phyloP scores from a whole-genome alignment of 1,140 invertebrate genomes.

The Pissodes strobi region DNA sequence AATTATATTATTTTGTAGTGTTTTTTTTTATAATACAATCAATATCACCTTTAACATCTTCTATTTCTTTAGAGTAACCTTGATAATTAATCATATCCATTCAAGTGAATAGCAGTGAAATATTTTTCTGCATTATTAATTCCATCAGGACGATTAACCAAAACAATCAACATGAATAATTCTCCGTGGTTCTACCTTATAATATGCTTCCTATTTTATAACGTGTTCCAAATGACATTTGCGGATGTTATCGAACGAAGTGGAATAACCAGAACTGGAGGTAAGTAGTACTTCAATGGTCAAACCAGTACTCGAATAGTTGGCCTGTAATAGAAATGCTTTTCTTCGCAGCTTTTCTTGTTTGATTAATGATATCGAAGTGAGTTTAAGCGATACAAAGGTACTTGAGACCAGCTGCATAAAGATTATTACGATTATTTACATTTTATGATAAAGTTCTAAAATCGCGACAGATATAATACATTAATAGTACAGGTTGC shows the following conservation, averaged over 20 bases:
- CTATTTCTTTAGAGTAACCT: too few species aligned
- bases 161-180: constrained; percentile 14
- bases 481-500: too few species aligned
- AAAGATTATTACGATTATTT: too few species aligned
- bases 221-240: constrained; percentile 16
- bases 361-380: neutral
- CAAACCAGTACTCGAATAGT: constrained; percentile 11
- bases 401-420: too few species aligned
- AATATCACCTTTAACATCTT: too few species aligned
- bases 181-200: constrained; percentile 8
- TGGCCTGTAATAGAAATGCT: neutral
- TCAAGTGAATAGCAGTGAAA: too few species aligned
- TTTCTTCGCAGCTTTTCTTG: constrained; percentile 7
- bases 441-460: too few species aligned
- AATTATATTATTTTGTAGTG: too few species aligned
- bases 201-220: constrained; percentile 8
- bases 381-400: too few species aligned
- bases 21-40: too few species aligned
- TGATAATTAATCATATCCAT: too few species aligned
- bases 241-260: constrained; percentile 23
- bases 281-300: constrained; percentile 22
- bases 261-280: constrained; percentile 26
- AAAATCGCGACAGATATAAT: too few species aligned
- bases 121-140: neutral
- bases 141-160: neutral